Base-by-base conservation (phyloP, 1,140 invertebrate species). In the Ditylenchus dipsaci region DNA sequence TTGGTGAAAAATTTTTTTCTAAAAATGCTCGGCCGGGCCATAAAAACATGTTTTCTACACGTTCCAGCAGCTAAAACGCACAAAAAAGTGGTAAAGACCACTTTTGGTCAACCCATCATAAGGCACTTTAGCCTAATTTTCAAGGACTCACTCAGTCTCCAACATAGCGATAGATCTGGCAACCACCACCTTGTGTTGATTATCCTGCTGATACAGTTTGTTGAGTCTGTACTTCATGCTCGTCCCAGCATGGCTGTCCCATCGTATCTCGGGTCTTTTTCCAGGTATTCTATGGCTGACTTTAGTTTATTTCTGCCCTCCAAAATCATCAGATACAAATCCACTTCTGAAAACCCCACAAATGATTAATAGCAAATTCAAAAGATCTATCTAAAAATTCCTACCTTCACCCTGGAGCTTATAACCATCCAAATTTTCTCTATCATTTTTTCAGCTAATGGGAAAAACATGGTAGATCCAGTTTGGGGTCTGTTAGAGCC, bases 381-480 rank as follows among this genome's bases (percentile, higher is more conserved):
- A 65, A 65, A 11, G 21, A 21, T 15, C 23, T 15, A 60, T 60
- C n/a, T 60, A 53, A 15, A 15, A 15, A n/a, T 60, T 33, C 9
- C 23, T 21, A 61, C 68, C 68, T 1, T 70, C 53, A 29, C 27
- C 26, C 19, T 65, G 63, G 27, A 43, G 29, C 19, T 49, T 26
- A 26, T 71, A 33, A n/a, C 27, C 29, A 15, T 43, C 42, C 29
- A 30, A n/a, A 93, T 89, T 83, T 95, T 96, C 76, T 91, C 87
- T 27, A 89, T 87, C 89, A 90, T 87, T 73, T 86, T 82, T 71
- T 87, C 91, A n/a, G 93, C 93, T 59, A 96, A 85, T 17, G 90
- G 88, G 43, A 95, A 86, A 29, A 89, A 88, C 63, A 92, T 87
- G 67, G 85, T 87, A 67, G 78, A 78, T 0, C 84, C 83, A 75